Conservation (phyloP, 2,797 vertebrate genomes). For the Premnoplex brunnescens region DNA sequence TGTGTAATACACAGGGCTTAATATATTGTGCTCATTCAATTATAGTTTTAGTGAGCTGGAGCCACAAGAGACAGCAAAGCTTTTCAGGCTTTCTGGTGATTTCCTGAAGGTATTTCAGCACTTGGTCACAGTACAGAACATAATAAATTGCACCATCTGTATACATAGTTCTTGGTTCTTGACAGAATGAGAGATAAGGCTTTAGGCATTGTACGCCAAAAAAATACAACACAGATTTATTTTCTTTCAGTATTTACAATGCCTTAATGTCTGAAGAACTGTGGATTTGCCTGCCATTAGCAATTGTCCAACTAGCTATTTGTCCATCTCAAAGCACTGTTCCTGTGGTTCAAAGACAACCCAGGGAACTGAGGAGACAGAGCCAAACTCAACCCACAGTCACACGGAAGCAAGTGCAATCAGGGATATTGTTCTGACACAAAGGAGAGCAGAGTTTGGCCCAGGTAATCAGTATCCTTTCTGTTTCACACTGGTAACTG, state of each 20-base stretch:
- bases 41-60: slow-evolving; percentile 57
- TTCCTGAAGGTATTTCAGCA: slow-evolving; percentile 70
- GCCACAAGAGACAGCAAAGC: slow-evolving; percentile 46
- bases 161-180: slow-evolving; percentile 52
- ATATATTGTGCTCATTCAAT: slow-evolving; percentile 62
- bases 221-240: slow-evolving; percentile 47
- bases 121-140: slow-evolving; percentile 58
- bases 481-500: background rate
- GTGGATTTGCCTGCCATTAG: slow-evolving; percentile 51
- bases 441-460: slow-evolving; percentile 21
- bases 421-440: background rate
- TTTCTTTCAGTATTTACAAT: slow-evolving; percentile 55
- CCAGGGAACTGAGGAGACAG: background rate
- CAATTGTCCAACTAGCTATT: background rate
- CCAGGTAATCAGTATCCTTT: slow-evolving; percentile 31
- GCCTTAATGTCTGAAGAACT: slow-evolving; percentile 51
- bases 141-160: slow-evolving; percentile 49
- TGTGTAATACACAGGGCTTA: slow-evolving; percentile 33
- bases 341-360: slow-evolving; percentile 9
- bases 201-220: slow-evolving; percentile 53
- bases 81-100: slow-evolving; percentile 62
- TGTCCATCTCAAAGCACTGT: background rate
- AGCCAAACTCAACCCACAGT: background rate
- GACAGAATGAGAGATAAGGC: slow-evolving; percentile 64
- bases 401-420: background rate